These are phyloP conservation scores for Lamellibrachia luymesi DNA, from an alignment of 1,140 invertebrate genomes.

Conservation along the genomic window DNA sequence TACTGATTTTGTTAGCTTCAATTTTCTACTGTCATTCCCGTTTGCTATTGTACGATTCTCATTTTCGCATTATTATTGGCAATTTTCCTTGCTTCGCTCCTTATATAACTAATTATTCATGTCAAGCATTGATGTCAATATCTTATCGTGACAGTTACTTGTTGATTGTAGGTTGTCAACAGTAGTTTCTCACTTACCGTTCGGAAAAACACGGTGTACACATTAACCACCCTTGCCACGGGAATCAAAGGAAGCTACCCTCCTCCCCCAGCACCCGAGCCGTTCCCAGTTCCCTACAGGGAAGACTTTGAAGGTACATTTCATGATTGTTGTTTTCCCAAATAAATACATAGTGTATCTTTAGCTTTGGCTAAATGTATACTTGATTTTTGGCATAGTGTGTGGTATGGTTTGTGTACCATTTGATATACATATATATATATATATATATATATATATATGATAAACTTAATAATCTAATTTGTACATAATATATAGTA, in stretches of 20 bases:
- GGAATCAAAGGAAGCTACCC: constrained; percentile 41
- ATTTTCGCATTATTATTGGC: too few species aligned
- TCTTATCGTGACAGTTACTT: too few species aligned
- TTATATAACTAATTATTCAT: too few species aligned
- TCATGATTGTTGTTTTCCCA: neutral
- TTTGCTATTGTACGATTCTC: too few species aligned
- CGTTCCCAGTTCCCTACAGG: constrained; percentile 49
- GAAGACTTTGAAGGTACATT: constrained; percentile 53
- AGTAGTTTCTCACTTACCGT: neutral
- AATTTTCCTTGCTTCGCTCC: too few species aligned
- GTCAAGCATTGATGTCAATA: too few species aligned
- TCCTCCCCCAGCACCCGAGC: constrained; percentile 36
- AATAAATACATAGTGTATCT: neutral
- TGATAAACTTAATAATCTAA: too few species aligned
- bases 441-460: too few species aligned
- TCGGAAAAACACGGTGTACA: constrained; percentile 30
- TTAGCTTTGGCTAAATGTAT: neutral
- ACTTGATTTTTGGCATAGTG: neutral
- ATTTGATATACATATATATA: neutral
- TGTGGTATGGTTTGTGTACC: neutral
- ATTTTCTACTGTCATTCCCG: too few species aligned
- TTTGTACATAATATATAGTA: too few species aligned
- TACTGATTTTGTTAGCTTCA: too few species aligned
- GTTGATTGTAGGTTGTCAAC: neutral
- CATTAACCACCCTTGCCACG: constrained; percentile 43